Evolutionary conservation across 1,140 invertebrate species (phyloP).

Genomic region (Lanistes nyassanus): DNA sequence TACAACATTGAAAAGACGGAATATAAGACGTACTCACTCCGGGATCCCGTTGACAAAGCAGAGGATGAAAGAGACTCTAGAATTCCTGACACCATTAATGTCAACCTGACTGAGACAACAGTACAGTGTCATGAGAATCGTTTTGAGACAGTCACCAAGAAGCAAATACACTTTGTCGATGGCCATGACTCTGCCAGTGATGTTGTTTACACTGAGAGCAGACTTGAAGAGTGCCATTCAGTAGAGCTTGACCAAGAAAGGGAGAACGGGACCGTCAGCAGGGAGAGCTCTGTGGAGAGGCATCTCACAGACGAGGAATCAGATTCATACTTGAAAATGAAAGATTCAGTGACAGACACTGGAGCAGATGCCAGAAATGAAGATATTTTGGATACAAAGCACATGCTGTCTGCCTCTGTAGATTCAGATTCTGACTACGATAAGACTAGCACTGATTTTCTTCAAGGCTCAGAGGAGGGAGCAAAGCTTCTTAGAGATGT

Average conservation of each 20-base stretch:
- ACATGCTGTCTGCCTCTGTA: too few species aligned
- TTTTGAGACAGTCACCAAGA: constrained; percentile 29
- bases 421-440: too few species aligned
- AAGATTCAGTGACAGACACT: background rate
- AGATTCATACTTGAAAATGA: constrained; percentile 12
- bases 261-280: constrained; percentile 27
- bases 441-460: too few species aligned
- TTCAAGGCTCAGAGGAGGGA: too few species aligned
- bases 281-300: constrained; percentile 35
- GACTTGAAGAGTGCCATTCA: constrained; percentile 9
- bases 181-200: constrained; percentile 15
- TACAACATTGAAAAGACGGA: constrained; percentile 58
- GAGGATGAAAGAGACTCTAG: constrained; percentile 19
- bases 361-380: too few species aligned
- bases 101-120: constrained; percentile 46
- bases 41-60: constrained; percentile 25
- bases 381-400: too few species aligned
- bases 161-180: constrained; percentile 31
- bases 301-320: constrained; percentile 29
- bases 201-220: constrained; percentile 26
- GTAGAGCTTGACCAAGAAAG: constrained; percentile 26
- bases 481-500: too few species aligned
- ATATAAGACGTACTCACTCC: constrained; percentile 50
- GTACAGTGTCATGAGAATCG: constrained; percentile 39
- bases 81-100: constrained; percentile 51